Evolutionary conservation across 2,113 vertebrate species (phyloP), one percentile per base, ranked within the genome.

Genomic region (Callocephalon fimbriatum): DNA sequence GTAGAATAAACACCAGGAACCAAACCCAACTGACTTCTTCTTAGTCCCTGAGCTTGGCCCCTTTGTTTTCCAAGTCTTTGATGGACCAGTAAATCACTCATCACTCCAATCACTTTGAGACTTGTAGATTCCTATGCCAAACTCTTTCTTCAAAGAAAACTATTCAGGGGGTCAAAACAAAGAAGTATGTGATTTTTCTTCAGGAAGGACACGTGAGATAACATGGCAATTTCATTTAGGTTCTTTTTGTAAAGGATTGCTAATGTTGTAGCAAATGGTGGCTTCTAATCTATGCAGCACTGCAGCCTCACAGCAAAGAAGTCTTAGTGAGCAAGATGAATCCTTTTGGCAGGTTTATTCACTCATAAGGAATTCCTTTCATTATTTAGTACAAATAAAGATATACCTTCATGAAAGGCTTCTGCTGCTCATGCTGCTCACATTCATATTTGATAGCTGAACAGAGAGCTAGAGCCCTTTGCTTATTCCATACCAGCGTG

Each of bases 341-440:
- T 91, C 45, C 44, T 29, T 47, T 47, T 86, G 76, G 77, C 91
- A 95, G 87, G 54, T 94, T 95, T 97, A 94, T 87, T 93, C 93
- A 90, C 42, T 93, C 88, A 76, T 94, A 89, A 95, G 48, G 54
- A 97, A 87, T 90, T 95, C 47, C 17, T 86, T 97, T 93, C 89
- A 95, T 95, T 95, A 97, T 75, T 95, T 70, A 97, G 73, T 68
- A 83, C 12, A 91, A 93, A 97, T 83, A 90, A 95, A 95, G 38
- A 93, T 50, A 73, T 17, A 88, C 22, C 15, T 86, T 58, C 56
- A 56, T 32, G 48, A 97, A 93, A 96, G 62, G 29, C 56, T 81
- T 93, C 75, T 67, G 62, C 90, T 96, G 44, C 42, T 82, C 51
- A 51, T 47, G 70, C 75, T 79, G 58, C 37, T 96, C 59, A 84